Conservation (phyloP, 2,113 vertebrate genomes). For the Axis porcinus region DNA sequence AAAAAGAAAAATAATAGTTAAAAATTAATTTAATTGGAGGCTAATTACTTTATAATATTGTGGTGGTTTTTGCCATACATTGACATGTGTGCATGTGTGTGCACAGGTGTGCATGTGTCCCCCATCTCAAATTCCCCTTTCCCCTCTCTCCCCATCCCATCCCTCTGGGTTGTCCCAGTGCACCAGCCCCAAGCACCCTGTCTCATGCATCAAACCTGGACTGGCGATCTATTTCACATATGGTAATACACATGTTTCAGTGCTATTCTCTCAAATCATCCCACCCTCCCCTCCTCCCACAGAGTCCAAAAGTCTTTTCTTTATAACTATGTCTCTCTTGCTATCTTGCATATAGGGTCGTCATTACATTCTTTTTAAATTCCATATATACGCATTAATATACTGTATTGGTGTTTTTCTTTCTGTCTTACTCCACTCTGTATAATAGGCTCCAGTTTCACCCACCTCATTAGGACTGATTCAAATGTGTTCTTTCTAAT, state of each 20-base stretch:
- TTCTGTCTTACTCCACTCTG: neutral
- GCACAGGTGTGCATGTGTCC: neutral
- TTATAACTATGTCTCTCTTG: neutral
- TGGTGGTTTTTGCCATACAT: neutral
- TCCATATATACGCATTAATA: neutral
- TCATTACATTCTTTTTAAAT: neutral
- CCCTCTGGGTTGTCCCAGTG: neutral
- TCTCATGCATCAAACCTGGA: neutral
- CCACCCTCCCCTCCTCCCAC: neutral
- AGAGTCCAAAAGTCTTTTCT: neutral
- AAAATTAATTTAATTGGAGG: neutral
- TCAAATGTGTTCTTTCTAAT: neutral
- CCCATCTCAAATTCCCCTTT: rapidly evolving
- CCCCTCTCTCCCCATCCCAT: neutral
- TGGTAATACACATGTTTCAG: neutral
- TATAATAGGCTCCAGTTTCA: neutral
- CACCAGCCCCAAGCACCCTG: neutral
- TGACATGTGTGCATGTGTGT: neutral
- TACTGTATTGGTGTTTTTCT: neutral
- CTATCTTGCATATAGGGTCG: neutral
- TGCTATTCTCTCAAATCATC: neutral
- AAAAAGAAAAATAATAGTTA: neutral
- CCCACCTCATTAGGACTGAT: neutral
- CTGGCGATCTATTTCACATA: neutral
- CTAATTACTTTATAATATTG: neutral